Percentiles rank a stretch among this genome's conserved stretches.
Evolutionary conservation across 2,888 invertebrate species (phyloP).

Genomic region (Pachymerium ferrugineum): DNA sequence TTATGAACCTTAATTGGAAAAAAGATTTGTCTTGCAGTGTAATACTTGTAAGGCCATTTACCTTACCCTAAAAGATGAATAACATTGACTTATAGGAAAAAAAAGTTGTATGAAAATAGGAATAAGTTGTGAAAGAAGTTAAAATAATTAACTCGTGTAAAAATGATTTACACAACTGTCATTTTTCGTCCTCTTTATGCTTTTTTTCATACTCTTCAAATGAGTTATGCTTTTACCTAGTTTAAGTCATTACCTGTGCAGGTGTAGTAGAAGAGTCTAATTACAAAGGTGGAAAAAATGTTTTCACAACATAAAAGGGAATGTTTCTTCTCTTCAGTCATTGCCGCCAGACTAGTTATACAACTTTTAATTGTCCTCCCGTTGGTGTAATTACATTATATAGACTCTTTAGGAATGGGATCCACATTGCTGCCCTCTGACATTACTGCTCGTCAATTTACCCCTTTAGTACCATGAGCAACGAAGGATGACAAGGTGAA

Average conservation of each 20-base stretch:
- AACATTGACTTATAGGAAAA: too few relatives aligned
- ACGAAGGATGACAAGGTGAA: background rate
- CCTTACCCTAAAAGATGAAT: background rate
- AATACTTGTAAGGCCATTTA: constrained; percentile 21
- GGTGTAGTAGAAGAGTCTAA: constrained; percentile 11
- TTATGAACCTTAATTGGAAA: constrained; percentile 12
- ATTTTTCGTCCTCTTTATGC: background rate
- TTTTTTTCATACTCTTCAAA: background rate
- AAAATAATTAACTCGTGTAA: constrained; percentile 14
- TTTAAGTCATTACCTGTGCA: constrained; percentile 10
- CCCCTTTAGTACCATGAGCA: background rate
- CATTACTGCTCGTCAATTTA: constrained; percentile 1
- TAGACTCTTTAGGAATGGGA: constrained; percentile 12
- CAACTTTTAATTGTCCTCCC: constrained; percentile 22
- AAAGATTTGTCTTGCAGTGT: constrained; percentile 9
- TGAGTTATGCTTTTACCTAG: constrained; percentile 3
- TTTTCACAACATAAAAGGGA: constrained; percentile 18
- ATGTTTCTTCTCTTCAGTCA: constrained; percentile 5
- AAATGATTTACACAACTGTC: constrained; percentile 5
- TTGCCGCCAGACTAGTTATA: background rate
- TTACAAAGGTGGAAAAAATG: constrained; percentile 10
- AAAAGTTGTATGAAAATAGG: background rate
- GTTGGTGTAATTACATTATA: constrained; percentile 13
- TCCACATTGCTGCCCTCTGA: constrained; percentile 27
- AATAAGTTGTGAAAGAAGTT: background rate